phyloP scores from a whole-genome alignment of 2,113 vertebrate species.

The Haemorhous mexicanus region DNA sequence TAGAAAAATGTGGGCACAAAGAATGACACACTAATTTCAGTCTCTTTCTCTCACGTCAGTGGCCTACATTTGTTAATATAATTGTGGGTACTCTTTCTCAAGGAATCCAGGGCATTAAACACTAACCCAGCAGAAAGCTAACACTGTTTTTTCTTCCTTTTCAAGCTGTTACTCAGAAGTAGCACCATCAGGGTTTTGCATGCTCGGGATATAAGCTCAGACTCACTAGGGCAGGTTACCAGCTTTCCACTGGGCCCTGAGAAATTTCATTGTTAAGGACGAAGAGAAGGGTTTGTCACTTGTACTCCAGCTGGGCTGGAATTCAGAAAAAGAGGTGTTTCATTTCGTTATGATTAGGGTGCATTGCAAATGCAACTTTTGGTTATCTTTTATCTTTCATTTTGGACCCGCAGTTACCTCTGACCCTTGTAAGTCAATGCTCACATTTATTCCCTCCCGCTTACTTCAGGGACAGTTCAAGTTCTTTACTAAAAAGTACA shows the following conservation, averaged over 20 bases:
- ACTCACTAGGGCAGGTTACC: background rate
- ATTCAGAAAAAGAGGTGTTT: background rate
- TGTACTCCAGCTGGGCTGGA: background rate
- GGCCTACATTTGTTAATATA: slow-evolving; percentile 29
- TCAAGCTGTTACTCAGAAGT: background rate
- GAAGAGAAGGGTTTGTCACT: background rate
- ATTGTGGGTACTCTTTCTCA: background rate
- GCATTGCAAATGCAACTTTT: background rate
- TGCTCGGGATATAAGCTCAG: background rate
- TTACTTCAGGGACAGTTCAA: background rate
- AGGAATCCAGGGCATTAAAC: slow-evolving; percentile 5
- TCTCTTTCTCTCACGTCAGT: background rate
- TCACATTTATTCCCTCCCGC: background rate
- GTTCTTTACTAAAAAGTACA: background rate
- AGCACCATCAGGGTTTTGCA: background rate
- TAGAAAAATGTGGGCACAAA: slow-evolving; percentile 42
- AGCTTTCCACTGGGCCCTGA: background rate
- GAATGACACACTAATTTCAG: slow-evolving; percentile 43
- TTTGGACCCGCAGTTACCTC: background rate
- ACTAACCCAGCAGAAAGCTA: background rate
- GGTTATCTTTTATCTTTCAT: background rate
- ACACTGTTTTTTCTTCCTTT: background rate
- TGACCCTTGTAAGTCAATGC: background rate
- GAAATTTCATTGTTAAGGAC: background rate
- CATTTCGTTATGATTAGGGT: background rate